Base-by-base conservation (phyloP, 2,888 invertebrate species). In the Carabus problematicus region DNA sequence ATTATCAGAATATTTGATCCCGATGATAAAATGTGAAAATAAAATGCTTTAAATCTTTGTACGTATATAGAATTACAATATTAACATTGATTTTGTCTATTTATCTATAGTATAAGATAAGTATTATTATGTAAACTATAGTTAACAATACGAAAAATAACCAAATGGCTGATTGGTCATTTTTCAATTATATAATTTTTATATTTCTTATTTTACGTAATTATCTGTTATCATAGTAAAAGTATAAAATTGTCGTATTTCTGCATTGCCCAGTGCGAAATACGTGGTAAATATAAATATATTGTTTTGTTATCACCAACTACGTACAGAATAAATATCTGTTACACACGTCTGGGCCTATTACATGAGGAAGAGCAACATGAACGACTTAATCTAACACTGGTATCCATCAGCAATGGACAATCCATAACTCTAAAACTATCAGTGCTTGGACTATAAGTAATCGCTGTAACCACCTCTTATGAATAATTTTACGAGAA, bases 141-240 rank as follows among this genome's bases (percentile, higher is more conserved):
- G 49, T 67, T 29, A 29, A 29, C 29, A 29, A 29, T 29, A 29
- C 74, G 69, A 74, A 76, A 77, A 75, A 75, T 72, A 74, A 74
- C 75, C 78, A 79, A 77, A 78, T 80, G 80, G 80, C 80, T 81
- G 81, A 72, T 77, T 80, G 77, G 74, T 73, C 71, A 71, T 56
- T 56, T 54, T 56, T 56, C 18, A 19, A 9, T 52, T 52, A 52
- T 56, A 56, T 14, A 55, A 56, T 40, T n/a, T 29, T 56, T 29
- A 40, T 56, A 16, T 12, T 16, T 18, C 3, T 9, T 16, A 14
- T 7, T 14, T 9, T 52, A 9, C 19, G 16, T 52, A 52, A 52
- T 18, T 52, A 52, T 52, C 16, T 19, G 16, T 14, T 52, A 49
- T 66, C 59, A 66, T 59, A 66, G 66, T 58, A 66, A 66, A 66